Conservation (phyloP, 2,888 invertebrate species). For the Melieria omissa region DNA sequence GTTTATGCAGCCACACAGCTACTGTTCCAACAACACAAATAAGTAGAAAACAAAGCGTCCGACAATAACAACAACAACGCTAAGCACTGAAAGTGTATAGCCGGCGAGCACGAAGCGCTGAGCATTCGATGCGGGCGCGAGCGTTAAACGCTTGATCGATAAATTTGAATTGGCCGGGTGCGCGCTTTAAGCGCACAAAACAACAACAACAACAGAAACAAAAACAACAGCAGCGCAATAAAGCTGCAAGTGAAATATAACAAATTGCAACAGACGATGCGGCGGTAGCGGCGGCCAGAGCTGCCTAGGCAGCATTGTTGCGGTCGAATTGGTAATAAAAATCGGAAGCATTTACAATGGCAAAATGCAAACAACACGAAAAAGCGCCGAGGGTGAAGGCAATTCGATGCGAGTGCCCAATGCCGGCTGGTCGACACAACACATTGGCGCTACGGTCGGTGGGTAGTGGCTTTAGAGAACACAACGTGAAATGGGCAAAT, state of each 20-base stretch:
- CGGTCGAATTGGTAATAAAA: constrained; percentile 25
- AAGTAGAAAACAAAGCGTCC: too few species aligned
- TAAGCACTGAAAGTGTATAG: too few species aligned
- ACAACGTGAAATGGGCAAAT: too few species aligned
- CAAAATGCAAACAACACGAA: background rate
- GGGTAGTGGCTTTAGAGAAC: too few species aligned
- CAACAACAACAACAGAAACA: too few species aligned
- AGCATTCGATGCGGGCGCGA: background rate
- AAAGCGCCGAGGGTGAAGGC: background rate
- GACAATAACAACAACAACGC: too few species aligned
- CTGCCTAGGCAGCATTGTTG: background rate
- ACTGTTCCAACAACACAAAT: too few species aligned
- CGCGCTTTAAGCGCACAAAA: too few species aligned
- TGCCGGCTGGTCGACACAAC: too few species aligned
- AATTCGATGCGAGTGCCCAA: background rate
- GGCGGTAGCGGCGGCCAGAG: background rate
- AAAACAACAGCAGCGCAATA: background rate
- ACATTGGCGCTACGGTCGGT: too few species aligned
- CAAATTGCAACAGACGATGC: constrained; percentile 15
- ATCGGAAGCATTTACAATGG: constrained; percentile 21
- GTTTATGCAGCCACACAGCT: background rate
- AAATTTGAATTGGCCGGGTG: background rate
- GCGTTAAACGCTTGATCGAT: constrained; percentile 26
- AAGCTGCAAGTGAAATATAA: constrained; percentile 2
- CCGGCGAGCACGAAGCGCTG: too few species aligned